phyloP scores from a whole-genome alignment of 1,140 invertebrate species.

The Rhagoletis pomonella region DNA sequence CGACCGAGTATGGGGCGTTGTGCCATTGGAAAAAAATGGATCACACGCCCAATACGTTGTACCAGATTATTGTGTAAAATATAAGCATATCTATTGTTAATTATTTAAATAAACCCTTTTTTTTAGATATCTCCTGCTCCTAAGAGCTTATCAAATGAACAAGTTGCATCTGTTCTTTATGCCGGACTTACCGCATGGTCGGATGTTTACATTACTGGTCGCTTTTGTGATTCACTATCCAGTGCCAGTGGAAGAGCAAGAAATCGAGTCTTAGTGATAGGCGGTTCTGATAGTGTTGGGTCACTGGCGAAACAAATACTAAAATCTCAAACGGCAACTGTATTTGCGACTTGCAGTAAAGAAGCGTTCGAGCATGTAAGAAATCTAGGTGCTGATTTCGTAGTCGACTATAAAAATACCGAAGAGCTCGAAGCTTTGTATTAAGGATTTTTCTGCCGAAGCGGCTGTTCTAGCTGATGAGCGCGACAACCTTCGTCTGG shows the following conservation, averaged over 20 bases:
- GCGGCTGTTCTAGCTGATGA: no score
- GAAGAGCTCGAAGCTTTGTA: conserved; percentile 79
- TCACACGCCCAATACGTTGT: conserved; percentile 85
- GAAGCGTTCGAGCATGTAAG: conserved; percentile 83
- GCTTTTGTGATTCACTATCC: conserved; percentile 61
- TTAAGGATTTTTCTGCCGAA: no score
- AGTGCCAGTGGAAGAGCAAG: conserved; percentile 75
- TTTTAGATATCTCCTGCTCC: conserved; percentile 79
- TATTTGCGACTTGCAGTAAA: conserved; percentile 84
- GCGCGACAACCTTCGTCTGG: no score
- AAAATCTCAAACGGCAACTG: conserved; percentile 83
- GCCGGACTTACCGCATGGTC: conserved; percentile 89
- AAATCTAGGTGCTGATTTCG: conserved; percentile 82
- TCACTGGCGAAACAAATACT: conserved; percentile 88
- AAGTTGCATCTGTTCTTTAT: conserved; percentile 89
- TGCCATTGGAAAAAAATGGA: conserved; percentile 81
- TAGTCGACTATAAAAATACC: conserved; percentile 86
- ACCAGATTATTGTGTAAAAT: conserved; percentile 75
- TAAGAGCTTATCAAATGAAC: conserved; percentile 77
- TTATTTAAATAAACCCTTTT: conserved; percentile 74
- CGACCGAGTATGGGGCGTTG: conserved; percentile 88
- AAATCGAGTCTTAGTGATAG: conserved; percentile 85
- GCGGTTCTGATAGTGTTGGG: conserved; percentile 94
- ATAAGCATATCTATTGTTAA: neutral
- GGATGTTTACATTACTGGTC: conserved; percentile 80